phyloP scores from a whole-genome alignment of 1,140 invertebrate genomes.

The Cotesia chilonis region DNA sequence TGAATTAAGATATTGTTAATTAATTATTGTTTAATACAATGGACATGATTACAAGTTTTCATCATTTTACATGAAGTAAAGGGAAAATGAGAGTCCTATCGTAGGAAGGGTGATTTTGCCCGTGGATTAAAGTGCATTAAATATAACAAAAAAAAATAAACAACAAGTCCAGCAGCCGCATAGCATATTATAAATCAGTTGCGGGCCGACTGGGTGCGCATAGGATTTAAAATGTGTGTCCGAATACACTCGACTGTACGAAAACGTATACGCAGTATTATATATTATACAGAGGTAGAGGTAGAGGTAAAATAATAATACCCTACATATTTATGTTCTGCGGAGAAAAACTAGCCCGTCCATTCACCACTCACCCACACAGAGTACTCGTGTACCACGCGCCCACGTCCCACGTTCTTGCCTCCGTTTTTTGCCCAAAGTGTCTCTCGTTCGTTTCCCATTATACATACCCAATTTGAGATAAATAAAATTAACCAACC shows the following conservation, averaged over 20 bases:
- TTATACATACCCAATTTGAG: no score
- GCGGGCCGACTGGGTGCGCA: neutral
- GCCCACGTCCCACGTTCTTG: slow-evolving; percentile 36
- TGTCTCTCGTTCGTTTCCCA: neutral
- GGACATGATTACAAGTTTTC: no score
- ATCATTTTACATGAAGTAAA: no score
- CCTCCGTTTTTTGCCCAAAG: slow-evolving; percentile 20
- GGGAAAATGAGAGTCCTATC: slow-evolving; percentile 10
- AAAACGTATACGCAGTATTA: no score
- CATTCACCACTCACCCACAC: slow-evolving; percentile 43
- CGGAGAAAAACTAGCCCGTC: slow-evolving; percentile 49
- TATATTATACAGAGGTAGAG: slow-evolving; percentile 23
- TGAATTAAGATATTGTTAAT: no score
- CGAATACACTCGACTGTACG: slow-evolving; percentile 36
- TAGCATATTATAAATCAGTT: slow-evolving; percentile 60
- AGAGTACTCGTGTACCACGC: neutral
- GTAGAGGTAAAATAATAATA: slow-evolving; percentile 57
- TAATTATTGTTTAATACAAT: no score
- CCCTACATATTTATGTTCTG: slow-evolving; percentile 62
- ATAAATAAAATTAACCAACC: no score
- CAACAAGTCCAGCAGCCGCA: slow-evolving; percentile 52
- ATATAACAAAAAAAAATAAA: slow-evolving; percentile 66
- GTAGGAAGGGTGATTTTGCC: slow-evolving; percentile 28
- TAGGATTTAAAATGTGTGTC: slow-evolving; percentile 16
- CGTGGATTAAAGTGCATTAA: slow-evolving; percentile 59